Percentiles rank a stretch among this genome's conserved stretches.
These are phyloP conservation scores for Cataglyphis livida DNA, from an alignment of 2,888 invertebrate genomes.

Conservation along the genomic window DNA sequence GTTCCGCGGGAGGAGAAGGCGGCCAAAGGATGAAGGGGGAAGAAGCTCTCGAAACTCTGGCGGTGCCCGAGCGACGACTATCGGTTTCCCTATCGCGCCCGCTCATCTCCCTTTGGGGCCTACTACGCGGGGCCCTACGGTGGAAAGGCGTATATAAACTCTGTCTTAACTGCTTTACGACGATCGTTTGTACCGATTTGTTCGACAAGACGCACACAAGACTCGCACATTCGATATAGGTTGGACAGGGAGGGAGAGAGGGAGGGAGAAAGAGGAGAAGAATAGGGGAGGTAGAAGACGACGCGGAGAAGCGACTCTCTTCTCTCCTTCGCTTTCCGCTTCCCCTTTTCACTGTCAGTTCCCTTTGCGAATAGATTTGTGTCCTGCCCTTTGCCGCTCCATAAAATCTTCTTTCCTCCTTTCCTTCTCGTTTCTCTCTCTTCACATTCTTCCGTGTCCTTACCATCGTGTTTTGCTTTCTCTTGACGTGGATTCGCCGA, in stretches of 20 bases:
- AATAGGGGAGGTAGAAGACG: slow-evolving; percentile 50
- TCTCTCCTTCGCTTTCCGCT: slow-evolving; percentile 10
- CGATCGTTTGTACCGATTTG: slow-evolving; percentile 86
- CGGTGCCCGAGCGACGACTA: slow-evolving; percentile 76
- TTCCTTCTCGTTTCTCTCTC: slow-evolving; percentile 10
- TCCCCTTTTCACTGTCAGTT: slow-evolving; percentile 30
- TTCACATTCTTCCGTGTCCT: slow-evolving; percentile 3
- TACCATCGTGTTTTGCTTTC: slow-evolving; percentile 23
- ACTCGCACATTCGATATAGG: slow-evolving; percentile 40
- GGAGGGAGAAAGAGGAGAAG: slow-evolving; percentile 40
- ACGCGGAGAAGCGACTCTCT: slow-evolving; percentile 45
- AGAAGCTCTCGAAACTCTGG: slow-evolving; percentile 68
- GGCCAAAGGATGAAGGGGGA: slow-evolving; percentile 69
- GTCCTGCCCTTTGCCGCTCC: slow-evolving; percentile 62
- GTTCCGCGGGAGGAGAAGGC: slow-evolving; percentile 77
- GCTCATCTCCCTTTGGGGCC: slow-evolving; percentile 81
- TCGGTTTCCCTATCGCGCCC: slow-evolving; percentile 83
- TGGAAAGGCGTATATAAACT: slow-evolving; percentile 80
- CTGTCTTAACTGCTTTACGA: slow-evolving; percentile 85
- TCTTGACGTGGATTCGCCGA: slow-evolving; percentile 27
- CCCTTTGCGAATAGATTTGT: slow-evolving; percentile 55
- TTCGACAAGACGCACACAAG: slow-evolving; percentile 82
- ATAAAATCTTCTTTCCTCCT: slow-evolving; percentile 64
- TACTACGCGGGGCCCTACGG: slow-evolving; percentile 74
- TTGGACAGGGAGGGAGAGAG: slow-evolving; percentile 14